Conservation (phyloP, 1,140 invertebrate species). For the Popillia japonica region DNA sequence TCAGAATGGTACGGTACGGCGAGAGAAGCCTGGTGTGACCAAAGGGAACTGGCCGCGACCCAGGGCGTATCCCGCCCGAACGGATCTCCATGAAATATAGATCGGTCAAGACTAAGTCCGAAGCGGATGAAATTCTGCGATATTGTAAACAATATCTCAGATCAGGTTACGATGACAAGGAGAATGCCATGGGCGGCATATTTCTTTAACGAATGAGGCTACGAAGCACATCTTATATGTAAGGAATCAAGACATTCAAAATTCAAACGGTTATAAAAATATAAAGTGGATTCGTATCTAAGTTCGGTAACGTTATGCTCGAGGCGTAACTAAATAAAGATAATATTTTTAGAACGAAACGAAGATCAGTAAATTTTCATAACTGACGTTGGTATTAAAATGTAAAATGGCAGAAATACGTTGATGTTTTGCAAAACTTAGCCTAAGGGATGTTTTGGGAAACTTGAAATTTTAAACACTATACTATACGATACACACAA, state of each 20-base stretch:
- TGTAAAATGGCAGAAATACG: too few species aligned
- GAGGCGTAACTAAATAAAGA: too few species aligned
- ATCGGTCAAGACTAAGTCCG: not conserved
- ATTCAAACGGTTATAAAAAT: not conserved
- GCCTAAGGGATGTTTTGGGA: too few species aligned
- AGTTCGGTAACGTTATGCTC: too few species aligned
- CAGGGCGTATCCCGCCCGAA: not conserved
- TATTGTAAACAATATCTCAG: constrained; percentile 12
- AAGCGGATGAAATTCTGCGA: not conserved
- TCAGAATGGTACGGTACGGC: not conserved
- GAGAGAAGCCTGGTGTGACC: not conserved
- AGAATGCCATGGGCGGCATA: not conserved
- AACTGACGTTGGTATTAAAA: too few species aligned
- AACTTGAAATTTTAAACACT: too few species aligned
- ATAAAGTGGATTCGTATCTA: too few species aligned
- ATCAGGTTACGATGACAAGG: not conserved
- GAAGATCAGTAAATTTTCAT: too few species aligned
- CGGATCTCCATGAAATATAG: constrained; percentile 1
- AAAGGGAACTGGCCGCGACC: not conserved
- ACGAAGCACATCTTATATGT: not conserved
- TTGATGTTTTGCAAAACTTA: too few species aligned
- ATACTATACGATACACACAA: too few species aligned
- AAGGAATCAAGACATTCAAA: not conserved
- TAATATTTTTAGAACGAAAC: too few species aligned
- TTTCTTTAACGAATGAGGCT: not conserved